Evolutionary conservation across 1,140 invertebrate species (phyloP).

Genomic region (Trichomalopsis sarcophagae): DNA sequence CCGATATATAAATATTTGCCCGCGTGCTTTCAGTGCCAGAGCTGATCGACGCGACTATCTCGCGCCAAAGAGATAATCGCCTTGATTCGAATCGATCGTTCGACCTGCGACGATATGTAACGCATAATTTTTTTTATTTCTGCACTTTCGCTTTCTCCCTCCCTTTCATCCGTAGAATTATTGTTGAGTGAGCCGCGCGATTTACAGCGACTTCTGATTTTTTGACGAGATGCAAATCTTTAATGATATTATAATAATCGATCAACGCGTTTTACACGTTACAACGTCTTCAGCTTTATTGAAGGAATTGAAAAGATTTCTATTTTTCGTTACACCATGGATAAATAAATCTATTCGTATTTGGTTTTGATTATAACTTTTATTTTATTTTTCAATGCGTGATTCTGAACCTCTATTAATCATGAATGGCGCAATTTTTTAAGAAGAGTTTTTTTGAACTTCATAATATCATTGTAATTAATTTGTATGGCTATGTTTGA

Average conservation of each 20-base stretch:
- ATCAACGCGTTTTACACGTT: background rate
- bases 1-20: conserved; percentile 18
- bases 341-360: background rate
- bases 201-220: background rate
- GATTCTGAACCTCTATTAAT: background rate
- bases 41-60: conserved; percentile 24
- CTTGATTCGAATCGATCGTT: conserved; percentile 47
- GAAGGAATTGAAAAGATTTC: conserved; percentile 1
- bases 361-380: background rate
- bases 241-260: background rate
- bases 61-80: background rate
- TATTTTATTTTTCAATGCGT: background rate
- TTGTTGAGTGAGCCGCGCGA: conserved; percentile 6
- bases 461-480: too few relatives aligned
- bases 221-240: background rate
- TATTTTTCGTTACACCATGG: background rate
- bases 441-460: too few relatives aligned
- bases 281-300: background rate
- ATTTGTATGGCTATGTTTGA: too few relatives aligned
- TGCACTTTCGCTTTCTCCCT: conserved; percentile 48
- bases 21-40: conserved; percentile 45
- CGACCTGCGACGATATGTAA: conserved; percentile 22
- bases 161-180: conserved; percentile 16
- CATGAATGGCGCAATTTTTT: too few relatives aligned
- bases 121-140: conserved; percentile 6